phyloP scores from a whole-genome alignment of 2,113 vertebrate species.

The Sialia sialis region DNA sequence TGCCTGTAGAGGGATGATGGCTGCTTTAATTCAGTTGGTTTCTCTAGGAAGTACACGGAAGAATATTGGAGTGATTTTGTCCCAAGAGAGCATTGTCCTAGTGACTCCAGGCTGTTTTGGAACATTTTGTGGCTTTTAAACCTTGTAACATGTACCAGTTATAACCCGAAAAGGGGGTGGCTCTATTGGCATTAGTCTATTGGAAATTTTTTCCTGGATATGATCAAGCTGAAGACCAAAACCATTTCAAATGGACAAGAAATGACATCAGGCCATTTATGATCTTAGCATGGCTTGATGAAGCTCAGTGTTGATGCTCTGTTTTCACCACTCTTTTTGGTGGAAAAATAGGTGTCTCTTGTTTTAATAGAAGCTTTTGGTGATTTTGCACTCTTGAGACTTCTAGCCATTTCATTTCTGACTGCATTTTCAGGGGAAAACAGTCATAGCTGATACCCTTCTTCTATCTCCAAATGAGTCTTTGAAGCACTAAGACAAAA shows the following conservation, averaged over 20 bases:
- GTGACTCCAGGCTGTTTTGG: conserved; percentile 41
- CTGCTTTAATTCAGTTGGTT: not conserved
- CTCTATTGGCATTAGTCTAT: not conserved
- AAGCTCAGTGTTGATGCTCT: not conserved
- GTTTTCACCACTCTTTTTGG: not conserved
- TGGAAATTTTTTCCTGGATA: conserved; percentile 1
- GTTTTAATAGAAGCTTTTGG: not conserved
- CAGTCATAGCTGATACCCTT: not conserved
- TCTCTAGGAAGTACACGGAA: conserved; percentile 25
- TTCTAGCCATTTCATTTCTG: not conserved
- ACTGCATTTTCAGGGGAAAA: not conserved
- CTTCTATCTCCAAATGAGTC: not conserved
- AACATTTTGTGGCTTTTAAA: conserved; percentile 55
- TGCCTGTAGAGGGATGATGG: not conserved
- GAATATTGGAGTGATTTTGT: not conserved
- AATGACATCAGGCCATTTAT: not conserved
- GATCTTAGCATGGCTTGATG: not conserved
- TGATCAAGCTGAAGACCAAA: not conserved
- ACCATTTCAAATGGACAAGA: conserved; percentile 2
- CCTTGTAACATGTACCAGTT: conserved; percentile 32
- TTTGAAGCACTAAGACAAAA: fast-evolving
- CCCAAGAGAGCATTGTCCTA: not conserved
- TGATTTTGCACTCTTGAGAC: not conserved
- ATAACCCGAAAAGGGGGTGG: conserved; percentile 24
- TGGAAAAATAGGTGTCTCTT: not conserved